Base-by-base conservation (phyloP, 2,888 invertebrate genomes). In the Agrochola lychnidis region DNA sequence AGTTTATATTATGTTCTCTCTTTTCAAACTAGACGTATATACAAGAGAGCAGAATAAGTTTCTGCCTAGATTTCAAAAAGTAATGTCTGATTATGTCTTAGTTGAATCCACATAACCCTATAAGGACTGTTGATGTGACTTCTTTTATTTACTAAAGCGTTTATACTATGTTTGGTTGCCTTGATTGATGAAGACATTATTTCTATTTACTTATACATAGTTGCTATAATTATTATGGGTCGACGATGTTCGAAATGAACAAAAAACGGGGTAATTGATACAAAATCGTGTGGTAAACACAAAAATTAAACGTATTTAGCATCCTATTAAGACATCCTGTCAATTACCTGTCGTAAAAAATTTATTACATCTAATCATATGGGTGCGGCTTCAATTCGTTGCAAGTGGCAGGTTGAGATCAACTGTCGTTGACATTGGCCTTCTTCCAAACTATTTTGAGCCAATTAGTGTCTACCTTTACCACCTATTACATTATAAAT, bases 361-460 rank as follows among this genome's bases (percentile, higher is more conserved):
- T 82, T 86, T 79, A 84, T 86, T 88, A 84, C 79, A 73, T 79
- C 77, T 78, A 68, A 84, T 79, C 30, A 45, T 61, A 88, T 87
- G 89, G 91, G 92, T 86, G 91, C 82, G 91, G 92, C 87, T 87
- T 30, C 12, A 70, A 70, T 72, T 70, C 19, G 83, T 51, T 48
- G 42, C 73, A 73, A 76, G 67, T 71, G 61, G 70, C 30, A 56
- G 74, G 71, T 79, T 86, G 83, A 78, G 86, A 80, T 87, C 83
- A 87, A 86, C 81, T 88, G 85, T 85, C 73, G 89, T 74, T 89
- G 92, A 91, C 93, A 92, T 91, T 93, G 93, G 89, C 93, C 93
- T 92, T 92, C 90, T 93, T 92, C 81, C 57, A 85, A 90, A 89
- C 83, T 87, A 88, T 89, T 90, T 91, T 84, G 78, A 86, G 75